phyloP scores from a whole-genome alignment of 2,113 vertebrate species.

The Benitochromis conjunctus region DNA sequence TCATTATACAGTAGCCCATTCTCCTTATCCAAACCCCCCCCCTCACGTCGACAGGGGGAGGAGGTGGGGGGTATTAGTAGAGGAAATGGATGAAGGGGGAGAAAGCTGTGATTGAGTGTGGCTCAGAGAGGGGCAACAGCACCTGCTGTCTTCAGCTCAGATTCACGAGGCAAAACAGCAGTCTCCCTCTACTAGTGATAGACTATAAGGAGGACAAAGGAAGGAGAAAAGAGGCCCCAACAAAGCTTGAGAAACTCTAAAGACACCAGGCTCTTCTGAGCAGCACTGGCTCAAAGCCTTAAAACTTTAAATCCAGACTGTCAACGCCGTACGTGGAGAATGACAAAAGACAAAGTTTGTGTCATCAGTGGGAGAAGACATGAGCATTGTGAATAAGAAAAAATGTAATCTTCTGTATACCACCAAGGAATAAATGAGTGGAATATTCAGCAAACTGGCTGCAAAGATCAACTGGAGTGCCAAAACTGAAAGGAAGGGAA shows the following conservation, averaged over 20 bases:
- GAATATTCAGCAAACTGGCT: slow-evolving; percentile 62
- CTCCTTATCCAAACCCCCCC: background rate
- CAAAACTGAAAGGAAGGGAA: slow-evolving; percentile 67
- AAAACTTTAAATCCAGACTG: background rate
- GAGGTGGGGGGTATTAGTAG: slow-evolving; percentile 28
- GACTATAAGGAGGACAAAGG: slow-evolving; percentile 42
- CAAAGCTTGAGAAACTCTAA: slow-evolving; percentile 26
- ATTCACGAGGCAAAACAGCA: slow-evolving; percentile 45
- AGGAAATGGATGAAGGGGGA: slow-evolving; percentile 34
- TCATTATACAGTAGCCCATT: slow-evolving; percentile 43
- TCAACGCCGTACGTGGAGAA: background rate
- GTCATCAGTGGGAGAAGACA: background rate
- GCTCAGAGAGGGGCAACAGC: slow-evolving; percentile 50
- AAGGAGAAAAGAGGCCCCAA: slow-evolving; percentile 7
- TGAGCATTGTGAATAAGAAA: background rate
- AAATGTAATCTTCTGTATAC: background rate
- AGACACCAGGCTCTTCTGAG: background rate
- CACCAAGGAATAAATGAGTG: slow-evolving; percentile 29
- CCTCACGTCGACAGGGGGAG: background rate
- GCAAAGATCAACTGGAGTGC: slow-evolving; percentile 63
- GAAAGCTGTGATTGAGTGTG: slow-evolving; percentile 50
- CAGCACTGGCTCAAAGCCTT: background rate
- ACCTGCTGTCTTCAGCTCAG: slow-evolving; percentile 69
- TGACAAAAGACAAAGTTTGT: background rate
- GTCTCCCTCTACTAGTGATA: slow-evolving; percentile 32